Conservation (phyloP, 2,888 invertebrate genomes). For the Cantharis lateralis region DNA sequence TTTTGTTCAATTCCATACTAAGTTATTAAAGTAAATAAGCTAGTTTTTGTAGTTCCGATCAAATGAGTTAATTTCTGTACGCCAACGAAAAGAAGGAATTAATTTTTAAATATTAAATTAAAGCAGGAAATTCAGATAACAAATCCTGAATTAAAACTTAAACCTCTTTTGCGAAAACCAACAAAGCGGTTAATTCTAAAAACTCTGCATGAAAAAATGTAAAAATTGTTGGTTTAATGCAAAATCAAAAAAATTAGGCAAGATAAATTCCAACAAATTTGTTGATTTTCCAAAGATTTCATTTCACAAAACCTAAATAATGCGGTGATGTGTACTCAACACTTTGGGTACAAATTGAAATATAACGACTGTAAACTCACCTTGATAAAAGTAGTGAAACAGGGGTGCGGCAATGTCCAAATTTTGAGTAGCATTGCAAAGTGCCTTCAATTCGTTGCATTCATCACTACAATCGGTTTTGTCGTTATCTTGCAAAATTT, state of each 20-base stretch:
- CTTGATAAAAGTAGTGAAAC: slow-evolving; percentile 41
- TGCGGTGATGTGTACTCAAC: slow-evolving; percentile 41
- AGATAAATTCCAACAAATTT: background rate
- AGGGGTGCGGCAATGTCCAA: background rate
- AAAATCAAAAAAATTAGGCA: background rate
- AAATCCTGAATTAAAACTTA: too few species aligned
- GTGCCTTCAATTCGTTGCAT: background rate
- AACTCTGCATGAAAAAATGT: background rate
- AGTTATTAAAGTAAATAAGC: too few species aligned
- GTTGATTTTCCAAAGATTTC: slow-evolving; percentile 37
- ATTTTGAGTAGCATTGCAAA: background rate
- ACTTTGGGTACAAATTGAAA: slow-evolving; percentile 35
- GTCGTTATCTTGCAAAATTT: background rate
- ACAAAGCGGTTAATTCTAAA: too few species aligned
- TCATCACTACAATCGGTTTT: background rate
- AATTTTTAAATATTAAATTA: too few species aligned
- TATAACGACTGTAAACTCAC: slow-evolving; percentile 5
- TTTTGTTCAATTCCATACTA: too few species aligned
- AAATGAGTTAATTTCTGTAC: too few species aligned
- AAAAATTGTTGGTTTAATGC: slow-evolving; percentile 14
- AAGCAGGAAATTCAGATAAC: too few species aligned
- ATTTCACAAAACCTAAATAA: slow-evolving; percentile 34
- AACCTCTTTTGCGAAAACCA: too few species aligned
- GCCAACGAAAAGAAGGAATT: too few species aligned
- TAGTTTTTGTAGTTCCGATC: too few species aligned